These are phyloP conservation scores for Erebia epiphron DNA, from an alignment of 2,888 invertebrate genomes.

Conservation along the genomic window DNA sequence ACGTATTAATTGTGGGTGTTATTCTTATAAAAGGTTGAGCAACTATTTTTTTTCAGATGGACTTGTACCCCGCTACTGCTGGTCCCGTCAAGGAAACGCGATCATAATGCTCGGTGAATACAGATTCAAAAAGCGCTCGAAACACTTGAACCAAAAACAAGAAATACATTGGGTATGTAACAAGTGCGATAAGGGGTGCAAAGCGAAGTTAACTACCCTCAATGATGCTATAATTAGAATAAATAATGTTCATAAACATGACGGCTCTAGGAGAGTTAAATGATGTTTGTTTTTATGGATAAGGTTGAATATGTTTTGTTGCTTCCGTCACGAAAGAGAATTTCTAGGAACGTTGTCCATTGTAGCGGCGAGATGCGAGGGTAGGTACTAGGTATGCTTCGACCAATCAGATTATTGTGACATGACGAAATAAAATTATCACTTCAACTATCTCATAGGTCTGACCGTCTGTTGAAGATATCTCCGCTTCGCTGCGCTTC, in stretches of 20 bases:
- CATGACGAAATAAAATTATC: too few species aligned
- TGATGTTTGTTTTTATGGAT: slow-evolving; percentile 33
- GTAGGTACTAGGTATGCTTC: too few species aligned
- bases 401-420: too few species aligned
- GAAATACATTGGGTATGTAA: slow-evolving; percentile 77
- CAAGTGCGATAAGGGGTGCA: slow-evolving; percentile 73
- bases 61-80: slow-evolving; percentile 64
- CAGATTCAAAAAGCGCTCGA: slow-evolving; percentile 73
- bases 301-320: background rate
- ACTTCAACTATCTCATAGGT: too few species aligned
- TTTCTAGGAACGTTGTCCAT: too few species aligned
- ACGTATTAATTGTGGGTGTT: too few species aligned
- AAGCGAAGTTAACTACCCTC: slow-evolving; percentile 68
- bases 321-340: background rate
- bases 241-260: slow-evolving; percentile 67
- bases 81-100: slow-evolving; percentile 74
- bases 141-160: slow-evolving; percentile 63
- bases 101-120: slow-evolving; percentile 72
- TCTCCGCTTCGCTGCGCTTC: too few species aligned
- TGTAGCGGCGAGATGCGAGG: too few species aligned
- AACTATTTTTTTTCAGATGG: slow-evolving; percentile 41
- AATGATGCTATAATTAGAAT: slow-evolving; percentile 72
- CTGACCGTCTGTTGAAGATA: too few species aligned
- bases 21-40: background rate
- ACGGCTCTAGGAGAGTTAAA: slow-evolving; percentile 53